Evolutionary conservation across 2,113 vertebrate genomes (phyloP).

Genomic region (Microtus richardsoni): DNA sequence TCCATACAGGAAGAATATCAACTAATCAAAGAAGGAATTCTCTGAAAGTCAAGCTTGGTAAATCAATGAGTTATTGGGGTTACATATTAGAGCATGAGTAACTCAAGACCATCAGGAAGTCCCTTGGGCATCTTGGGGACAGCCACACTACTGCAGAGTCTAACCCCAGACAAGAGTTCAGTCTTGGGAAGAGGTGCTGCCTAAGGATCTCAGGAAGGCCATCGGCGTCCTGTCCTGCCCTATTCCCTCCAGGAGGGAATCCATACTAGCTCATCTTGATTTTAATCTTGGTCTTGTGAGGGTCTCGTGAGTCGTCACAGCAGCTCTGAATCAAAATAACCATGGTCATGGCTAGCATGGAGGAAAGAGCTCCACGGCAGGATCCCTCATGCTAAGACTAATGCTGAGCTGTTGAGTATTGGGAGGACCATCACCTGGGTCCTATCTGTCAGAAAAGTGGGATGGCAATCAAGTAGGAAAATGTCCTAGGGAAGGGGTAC

Average conservation of each 20-base stretch:
- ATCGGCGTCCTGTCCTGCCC: neutral
- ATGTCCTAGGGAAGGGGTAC: neutral
- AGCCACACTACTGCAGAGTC: neutral
- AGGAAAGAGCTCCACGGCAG: neutral
- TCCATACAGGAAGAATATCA: neutral
- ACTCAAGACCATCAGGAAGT: neutral
- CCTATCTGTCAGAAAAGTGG: neutral
- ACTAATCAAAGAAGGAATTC: neutral
- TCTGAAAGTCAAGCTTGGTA: neutral
- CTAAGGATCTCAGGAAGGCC: neutral
- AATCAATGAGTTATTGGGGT: neutral
- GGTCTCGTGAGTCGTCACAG: neutral
- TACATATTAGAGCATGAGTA: neutral
- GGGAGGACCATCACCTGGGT: neutral
- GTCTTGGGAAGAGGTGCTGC: neutral
- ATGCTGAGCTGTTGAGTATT: neutral
- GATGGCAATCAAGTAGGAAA: neutral
- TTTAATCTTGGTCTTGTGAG: neutral
- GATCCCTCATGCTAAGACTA: neutral
- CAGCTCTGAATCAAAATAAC: neutral
- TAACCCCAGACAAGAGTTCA: neutral
- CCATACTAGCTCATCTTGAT: neutral
- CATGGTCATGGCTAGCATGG: neutral
- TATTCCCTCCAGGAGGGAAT: neutral
- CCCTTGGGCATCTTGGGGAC: neutral